Percentiles rank a stretch among this genome's conserved stretches.
Conservation (phyloP, 2,113 vertebrate species). For the Paracanthobrama guichenoti region DNA sequence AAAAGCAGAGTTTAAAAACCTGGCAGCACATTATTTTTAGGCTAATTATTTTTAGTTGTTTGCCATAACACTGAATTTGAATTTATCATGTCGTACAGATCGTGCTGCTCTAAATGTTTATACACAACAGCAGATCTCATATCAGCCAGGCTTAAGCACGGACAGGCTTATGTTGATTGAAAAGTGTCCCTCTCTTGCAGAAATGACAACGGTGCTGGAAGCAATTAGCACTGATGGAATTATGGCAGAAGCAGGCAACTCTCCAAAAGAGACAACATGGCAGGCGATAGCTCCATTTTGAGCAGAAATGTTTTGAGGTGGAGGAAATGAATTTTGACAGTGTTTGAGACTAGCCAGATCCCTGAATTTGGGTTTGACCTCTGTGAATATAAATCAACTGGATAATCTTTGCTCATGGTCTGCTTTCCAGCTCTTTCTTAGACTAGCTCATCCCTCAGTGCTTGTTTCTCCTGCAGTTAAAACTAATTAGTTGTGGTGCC, state of each 20-base stretch:
- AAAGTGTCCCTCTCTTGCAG: slow-evolving; percentile 43
- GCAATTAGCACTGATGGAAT: slow-evolving; percentile 61
- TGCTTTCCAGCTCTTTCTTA: slow-evolving; percentile 26
- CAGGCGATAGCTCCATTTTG: slow-evolving; percentile 45
- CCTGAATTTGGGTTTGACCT: slow-evolving; percentile 51
- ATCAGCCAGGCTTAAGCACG: slow-evolving; percentile 6
- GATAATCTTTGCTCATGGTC: slow-evolving; percentile 36
- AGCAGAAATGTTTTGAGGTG: slow-evolving; percentile 41
- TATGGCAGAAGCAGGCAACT: slow-evolving; percentile 50
- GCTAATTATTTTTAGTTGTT: slow-evolving; percentile 21
- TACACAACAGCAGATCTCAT: slow-evolving; percentile 19
- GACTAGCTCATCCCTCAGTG: slow-evolving; percentile 33
- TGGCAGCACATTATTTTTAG: slow-evolving; percentile 18
- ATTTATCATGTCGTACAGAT: slow-evolving; percentile 7
- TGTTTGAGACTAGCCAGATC: slow-evolving; percentile 54
- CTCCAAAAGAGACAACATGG: not conserved
- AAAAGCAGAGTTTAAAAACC: slow-evolving; percentile 7
- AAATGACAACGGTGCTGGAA: slow-evolving; percentile 55
- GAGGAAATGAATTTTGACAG: slow-evolving; percentile 46
- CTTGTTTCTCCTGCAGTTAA: slow-evolving; percentile 37
- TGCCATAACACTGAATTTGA: slow-evolving; percentile 7
- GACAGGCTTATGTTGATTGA: slow-evolving; percentile 42
- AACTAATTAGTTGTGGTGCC: slow-evolving; percentile 43
- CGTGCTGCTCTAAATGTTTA: slow-evolving; percentile 1
- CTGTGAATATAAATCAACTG: slow-evolving; percentile 48